Base-by-base conservation (phyloP, 37 sponge, comb jelly and placozoan species). In the Hexactinellida sp. region DNA sequence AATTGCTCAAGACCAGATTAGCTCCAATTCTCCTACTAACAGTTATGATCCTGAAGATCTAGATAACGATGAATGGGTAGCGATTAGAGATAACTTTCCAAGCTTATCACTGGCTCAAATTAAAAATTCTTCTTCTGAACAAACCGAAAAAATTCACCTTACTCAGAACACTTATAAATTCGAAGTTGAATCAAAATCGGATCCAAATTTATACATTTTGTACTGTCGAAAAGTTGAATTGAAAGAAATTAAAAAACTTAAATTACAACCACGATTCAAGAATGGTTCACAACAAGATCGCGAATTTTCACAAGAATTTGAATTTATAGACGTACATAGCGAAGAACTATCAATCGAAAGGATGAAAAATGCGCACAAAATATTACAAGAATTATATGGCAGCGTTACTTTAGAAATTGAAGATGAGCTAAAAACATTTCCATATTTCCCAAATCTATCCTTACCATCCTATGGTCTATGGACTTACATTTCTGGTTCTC, bases 261-360 rank as follows among this genome's bases (percentile, higher is more conserved):
- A 63, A 28, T n/a, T 63, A 25, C 76, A 63, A 63, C 76, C 30
- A 21, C 3, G 76, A 28, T 10, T 63, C 3, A 63, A 63, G 34
- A 63, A 63, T 63, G 34, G 30, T 63, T n/a, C 76, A 32, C 5
- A 13, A 16, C 28, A 63, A n/a, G 13, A 63, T 63, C 76, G 76
- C 76, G 76, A 63, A 63, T 21, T 63, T 63, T 63, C 76, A 63
- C 76, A 63, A 28, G 32, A 63, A 63, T 63, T 63, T n/a, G 76
- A 63, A 23, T 23, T 63, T 10, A 23, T 63, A 63, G 34, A 63
- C 34, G 76, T 63, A 25, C 76, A 63, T 7, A 63, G 32, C 34
- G 76, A 63, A 63, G 19, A 63, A n/a, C 13, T 63, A n/a, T 25
- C 28, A 7, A 63, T 63, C 13, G 76, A 63, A 28, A 10, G 76